Percentiles rank a stretch among this genome's conserved stretches.
Conservation (phyloP, 1,140 invertebrate genomes). For the Odontomachus brunneus region DNA sequence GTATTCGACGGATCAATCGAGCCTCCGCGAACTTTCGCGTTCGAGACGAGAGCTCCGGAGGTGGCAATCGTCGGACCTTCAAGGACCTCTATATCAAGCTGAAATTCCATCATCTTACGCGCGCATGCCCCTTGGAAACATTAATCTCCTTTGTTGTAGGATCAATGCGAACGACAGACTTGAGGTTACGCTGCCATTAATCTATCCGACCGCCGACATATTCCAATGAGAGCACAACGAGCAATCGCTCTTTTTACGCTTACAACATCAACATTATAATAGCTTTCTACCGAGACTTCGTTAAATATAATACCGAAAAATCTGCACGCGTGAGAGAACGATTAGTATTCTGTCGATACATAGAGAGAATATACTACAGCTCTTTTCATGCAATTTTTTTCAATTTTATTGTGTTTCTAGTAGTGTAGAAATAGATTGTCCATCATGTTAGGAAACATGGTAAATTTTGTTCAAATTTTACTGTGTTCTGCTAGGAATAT, state of each 20-base stretch:
- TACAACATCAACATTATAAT: neutral
- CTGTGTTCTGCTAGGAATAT: too few species aligned
- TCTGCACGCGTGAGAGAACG: neutral
- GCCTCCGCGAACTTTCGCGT: constrained; percentile 41
- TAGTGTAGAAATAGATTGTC: too few species aligned
- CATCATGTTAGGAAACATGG: too few species aligned
- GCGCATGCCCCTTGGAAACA: neutral
- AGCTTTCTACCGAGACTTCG: neutral
- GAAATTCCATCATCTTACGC: constrained; percentile 5
- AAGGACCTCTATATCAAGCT: neutral
- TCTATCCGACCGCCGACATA: neutral
- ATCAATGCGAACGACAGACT: neutral
- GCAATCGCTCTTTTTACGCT: neutral
- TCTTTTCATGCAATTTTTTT: too few species aligned
- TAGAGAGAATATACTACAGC: too few species aligned
- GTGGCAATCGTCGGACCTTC: neutral
- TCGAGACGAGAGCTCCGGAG: neutral
- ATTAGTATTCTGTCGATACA: too few species aligned
- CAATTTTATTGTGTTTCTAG: too few species aligned
- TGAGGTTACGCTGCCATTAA: neutral
- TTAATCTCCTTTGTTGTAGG: neutral
- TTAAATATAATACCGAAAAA: neutral
- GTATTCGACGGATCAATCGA: constrained; percentile 44
- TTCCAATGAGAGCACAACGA: neutral
- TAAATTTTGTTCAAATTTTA: too few species aligned